Conservation (phyloP, 2,888 invertebrate species). For the Uropetala carovei region DNA sequence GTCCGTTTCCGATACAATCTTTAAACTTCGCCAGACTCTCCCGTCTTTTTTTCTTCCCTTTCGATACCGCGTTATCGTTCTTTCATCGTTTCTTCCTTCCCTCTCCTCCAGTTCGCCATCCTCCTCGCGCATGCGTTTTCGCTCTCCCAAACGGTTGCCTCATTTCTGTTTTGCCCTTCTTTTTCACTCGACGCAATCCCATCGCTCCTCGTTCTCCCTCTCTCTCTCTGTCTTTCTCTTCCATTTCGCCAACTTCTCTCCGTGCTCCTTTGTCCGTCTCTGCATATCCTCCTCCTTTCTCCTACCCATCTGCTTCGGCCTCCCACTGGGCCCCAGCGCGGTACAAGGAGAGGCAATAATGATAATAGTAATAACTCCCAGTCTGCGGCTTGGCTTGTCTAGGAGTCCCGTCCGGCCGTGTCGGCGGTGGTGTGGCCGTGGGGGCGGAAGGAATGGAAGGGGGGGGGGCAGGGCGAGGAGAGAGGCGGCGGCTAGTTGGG, state of each 20-base stretch:
- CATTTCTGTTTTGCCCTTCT: too few relatives aligned
- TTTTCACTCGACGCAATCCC: too few relatives aligned
- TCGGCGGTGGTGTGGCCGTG: constrained; percentile 16
- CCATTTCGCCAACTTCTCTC: neutral
- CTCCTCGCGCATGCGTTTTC: neutral
- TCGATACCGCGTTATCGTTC: neutral
- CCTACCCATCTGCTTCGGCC: neutral
- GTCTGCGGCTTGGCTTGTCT: constrained; percentile 53
- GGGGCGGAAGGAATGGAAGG: neutral
- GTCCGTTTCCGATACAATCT: neutral
- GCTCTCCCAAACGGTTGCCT: too few relatives aligned
- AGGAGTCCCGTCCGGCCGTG: constrained; percentile 34
- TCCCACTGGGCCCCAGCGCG: constrained; percentile 28
- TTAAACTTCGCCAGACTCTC: neutral
- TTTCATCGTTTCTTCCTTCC: neutral
- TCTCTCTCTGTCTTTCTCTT: neutral
- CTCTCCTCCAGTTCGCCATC: neutral
- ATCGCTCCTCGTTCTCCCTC: constrained; percentile 29
- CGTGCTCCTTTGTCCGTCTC: neutral
- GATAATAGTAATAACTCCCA: constrained; percentile 63
- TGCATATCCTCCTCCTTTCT: neutral
- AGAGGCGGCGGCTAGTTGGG: neutral
- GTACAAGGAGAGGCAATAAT: constrained; percentile 56
- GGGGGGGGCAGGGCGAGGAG: constrained; percentile 6
- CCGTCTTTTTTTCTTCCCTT: neutral